Evolutionary conservation across 2,888 invertebrate species (phyloP).

Genomic region (Oscheius myriophilus): DNA sequence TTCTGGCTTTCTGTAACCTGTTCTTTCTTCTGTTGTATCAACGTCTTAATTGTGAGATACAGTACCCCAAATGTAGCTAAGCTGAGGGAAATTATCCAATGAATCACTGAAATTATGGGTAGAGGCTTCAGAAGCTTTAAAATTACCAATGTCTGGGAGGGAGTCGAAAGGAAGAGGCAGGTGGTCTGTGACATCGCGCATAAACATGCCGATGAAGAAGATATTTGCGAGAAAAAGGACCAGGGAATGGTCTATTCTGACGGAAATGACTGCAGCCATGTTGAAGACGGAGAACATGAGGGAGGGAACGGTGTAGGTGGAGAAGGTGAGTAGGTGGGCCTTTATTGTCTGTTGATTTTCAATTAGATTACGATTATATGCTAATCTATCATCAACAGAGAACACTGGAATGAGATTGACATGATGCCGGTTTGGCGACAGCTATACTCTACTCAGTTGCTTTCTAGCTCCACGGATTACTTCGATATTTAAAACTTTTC

Average conservation of each 20-base stretch:
- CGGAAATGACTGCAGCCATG: constrained; percentile 4
- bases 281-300: constrained; percentile 21
- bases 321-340: not conserved
- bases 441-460: too few species aligned
- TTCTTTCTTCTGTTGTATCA: not conserved
- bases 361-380: too few species aligned
- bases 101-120: not conserved
- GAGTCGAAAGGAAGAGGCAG: constrained; percentile 15
- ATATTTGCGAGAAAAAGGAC: constrained; percentile 18
- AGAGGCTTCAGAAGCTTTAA: not conserved
- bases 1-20: not conserved
- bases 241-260: not conserved
- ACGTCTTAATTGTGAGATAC: not conserved
- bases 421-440: not conserved
- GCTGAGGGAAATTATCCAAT: not conserved
- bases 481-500: too few species aligned
- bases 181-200: constrained; percentile 12
- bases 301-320: constrained; percentile 7
- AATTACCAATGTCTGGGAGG: constrained; percentile 11
- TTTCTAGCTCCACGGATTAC: too few species aligned
- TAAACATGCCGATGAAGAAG: constrained; percentile 10
- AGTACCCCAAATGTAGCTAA: not conserved
- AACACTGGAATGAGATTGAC: too few species aligned
- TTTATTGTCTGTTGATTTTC: too few species aligned
- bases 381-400: too few species aligned